Conservation (phyloP, 1,140 invertebrate genomes). For the Sycophila sp. region DNA sequence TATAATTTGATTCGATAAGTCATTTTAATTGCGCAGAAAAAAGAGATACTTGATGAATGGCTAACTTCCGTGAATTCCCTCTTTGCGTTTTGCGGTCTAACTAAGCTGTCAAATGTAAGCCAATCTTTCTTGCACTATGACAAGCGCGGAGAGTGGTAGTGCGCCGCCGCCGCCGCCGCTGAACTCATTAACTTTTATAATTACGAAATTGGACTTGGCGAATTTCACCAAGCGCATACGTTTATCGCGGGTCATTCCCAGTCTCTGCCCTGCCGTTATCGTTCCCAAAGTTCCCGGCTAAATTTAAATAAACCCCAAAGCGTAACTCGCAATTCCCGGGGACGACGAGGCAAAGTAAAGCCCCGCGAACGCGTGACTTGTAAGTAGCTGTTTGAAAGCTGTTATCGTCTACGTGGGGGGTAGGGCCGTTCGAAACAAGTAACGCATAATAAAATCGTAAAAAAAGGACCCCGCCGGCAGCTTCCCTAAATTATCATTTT, state of each 20-base stretch:
- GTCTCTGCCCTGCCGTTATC: too few relatives aligned
- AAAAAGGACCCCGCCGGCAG: not conserved
- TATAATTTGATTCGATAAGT: not conserved
- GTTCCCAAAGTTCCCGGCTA: too few relatives aligned
- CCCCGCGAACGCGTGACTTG: too few relatives aligned
- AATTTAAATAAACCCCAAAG: too few relatives aligned
- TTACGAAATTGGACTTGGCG: slow-evolving; percentile 8
- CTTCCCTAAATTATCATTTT: slow-evolving; percentile 18
- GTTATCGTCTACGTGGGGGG: slow-evolving; percentile 15
- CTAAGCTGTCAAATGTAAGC: slow-evolving; percentile 20
- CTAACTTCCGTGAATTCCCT: not conserved
- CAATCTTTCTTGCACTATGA: slow-evolving; percentile 13
- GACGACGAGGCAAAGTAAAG: too few relatives aligned
- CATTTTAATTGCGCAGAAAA: not conserved
- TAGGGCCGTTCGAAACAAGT: slow-evolving; percentile 30
- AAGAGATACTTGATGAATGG: slow-evolving; percentile 10
- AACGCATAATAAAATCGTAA: slow-evolving; percentile 21
- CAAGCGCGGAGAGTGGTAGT: too few relatives aligned
- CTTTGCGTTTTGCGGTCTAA: not conserved
- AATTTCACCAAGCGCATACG: not conserved
- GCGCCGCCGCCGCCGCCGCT: too few relatives aligned
- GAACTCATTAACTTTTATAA: slow-evolving; percentile 22
- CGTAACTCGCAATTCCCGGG: too few relatives aligned
- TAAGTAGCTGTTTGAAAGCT: not conserved
- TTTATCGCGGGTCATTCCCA: not conserved